Evolutionary conservation across 2,113 vertebrate species (phyloP).

Genomic region (Dendrocopos noguchii): DNA sequence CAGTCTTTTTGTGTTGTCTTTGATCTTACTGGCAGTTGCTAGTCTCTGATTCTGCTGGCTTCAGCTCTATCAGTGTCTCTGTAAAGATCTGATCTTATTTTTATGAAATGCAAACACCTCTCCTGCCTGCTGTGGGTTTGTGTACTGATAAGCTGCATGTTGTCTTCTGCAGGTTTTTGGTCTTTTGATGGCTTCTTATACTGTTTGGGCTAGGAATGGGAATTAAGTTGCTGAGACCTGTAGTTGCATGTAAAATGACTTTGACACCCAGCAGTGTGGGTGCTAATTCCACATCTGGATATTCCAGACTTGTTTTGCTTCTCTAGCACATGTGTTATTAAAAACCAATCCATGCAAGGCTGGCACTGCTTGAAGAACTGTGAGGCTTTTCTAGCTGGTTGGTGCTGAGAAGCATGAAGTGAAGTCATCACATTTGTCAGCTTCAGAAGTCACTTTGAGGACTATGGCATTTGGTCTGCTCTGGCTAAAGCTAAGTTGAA

Average conservation of each 20-base stretch:
- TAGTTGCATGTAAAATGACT: neutral
- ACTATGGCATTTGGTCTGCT: neutral
- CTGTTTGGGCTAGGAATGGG: neutral
- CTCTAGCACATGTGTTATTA: neutral
- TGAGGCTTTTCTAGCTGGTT: neutral
- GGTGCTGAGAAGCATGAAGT: neutral
- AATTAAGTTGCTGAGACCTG: neutral
- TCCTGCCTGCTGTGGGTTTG: neutral
- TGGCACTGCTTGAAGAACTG: neutral
- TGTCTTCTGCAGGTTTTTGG: neutral
- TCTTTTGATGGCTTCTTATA: neutral
- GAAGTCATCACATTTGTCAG: neutral
- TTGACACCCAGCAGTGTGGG: neutral
- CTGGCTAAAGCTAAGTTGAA: neutral
- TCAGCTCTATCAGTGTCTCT: neutral
- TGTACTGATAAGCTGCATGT: neutral
- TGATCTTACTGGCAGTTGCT: neutral
- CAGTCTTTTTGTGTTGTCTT: neutral
- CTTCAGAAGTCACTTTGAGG: neutral
- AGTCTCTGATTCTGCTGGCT: conserved; percentile 1
- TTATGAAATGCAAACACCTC: neutral
- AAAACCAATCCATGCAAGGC: neutral
- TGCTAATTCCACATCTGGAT: neutral
- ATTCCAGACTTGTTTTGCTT: neutral
- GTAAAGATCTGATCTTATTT: neutral